Evolutionary conservation across 2,797 vertebrate genomes (phyloP).

Genomic region (Acrossocheilus fasciatus): DNA sequence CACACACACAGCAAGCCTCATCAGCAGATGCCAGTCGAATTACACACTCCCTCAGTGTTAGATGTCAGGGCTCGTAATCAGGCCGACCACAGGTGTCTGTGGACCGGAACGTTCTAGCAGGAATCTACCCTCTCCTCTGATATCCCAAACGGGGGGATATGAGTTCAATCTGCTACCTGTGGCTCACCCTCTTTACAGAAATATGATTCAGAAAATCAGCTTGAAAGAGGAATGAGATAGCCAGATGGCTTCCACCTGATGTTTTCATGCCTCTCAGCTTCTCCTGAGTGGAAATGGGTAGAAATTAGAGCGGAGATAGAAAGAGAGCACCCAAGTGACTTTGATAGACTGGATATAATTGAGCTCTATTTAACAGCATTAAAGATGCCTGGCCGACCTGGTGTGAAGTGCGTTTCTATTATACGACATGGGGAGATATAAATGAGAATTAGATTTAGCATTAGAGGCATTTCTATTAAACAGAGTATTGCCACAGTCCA

Average conservation of each 20-base stretch:
- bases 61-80: slow-evolving; percentile 51
- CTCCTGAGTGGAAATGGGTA: slow-evolving; percentile 40
- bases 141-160: slow-evolving; percentile 30
- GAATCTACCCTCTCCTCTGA: slow-evolving; percentile 45
- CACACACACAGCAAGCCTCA: not conserved
- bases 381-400: slow-evolving; percentile 24
- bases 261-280: slow-evolving; percentile 47
- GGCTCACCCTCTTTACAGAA: slow-evolving; percentile 45
- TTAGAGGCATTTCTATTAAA: slow-evolving; percentile 25
- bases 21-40: slow-evolving; percentile 50
- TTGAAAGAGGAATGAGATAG: slow-evolving; percentile 45
- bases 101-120: slow-evolving; percentile 34
- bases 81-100: slow-evolving; percentile 44
- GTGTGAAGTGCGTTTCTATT: slow-evolving; percentile 38
- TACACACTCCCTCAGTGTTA: slow-evolving; percentile 52
- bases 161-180: slow-evolving; percentile 48
- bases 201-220: slow-evolving; percentile 45
- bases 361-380: slow-evolving; percentile 46
- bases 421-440: slow-evolving; percentile 26
- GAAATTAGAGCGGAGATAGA: slow-evolving; percentile 40
- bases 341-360: slow-evolving; percentile 46
- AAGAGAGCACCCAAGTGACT: slow-evolving; percentile 42
- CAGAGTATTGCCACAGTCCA: slow-evolving; percentile 14
- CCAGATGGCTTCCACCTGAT: slow-evolving; percentile 53
- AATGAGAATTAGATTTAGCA: slow-evolving; percentile 38